Conservation (phyloP, 2,888 invertebrate genomes). For the Apotomis betuletana region DNA sequence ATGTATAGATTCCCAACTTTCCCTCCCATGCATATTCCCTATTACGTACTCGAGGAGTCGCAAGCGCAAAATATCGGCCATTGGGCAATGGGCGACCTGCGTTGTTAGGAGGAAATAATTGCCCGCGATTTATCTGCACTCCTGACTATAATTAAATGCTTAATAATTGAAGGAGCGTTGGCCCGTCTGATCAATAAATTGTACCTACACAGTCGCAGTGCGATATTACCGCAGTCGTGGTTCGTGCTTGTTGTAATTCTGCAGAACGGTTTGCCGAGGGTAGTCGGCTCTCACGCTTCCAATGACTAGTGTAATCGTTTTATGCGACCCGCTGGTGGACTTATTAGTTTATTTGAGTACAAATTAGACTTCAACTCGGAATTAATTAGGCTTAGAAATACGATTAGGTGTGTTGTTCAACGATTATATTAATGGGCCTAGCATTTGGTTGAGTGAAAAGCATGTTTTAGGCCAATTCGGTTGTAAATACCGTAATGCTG, state of each 20-base stretch:
- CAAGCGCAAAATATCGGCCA: conserved; percentile 68
- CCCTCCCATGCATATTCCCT: too few species aligned
- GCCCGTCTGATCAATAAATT: conserved; percentile 68
- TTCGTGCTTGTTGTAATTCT: conserved; percentile 75
- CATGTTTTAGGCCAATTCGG: background rate
- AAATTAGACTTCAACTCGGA: conserved; percentile 41
- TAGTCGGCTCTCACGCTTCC: conserved; percentile 77
- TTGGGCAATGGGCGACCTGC: conserved; percentile 74
- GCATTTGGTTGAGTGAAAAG: background rate
- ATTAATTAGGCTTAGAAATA: conserved; percentile 6
- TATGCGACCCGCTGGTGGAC: conserved; percentile 63
- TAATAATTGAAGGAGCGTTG: conserved; percentile 75
- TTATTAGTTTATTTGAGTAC: conserved; percentile 54
- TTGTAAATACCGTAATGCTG: too few species aligned
- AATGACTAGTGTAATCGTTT: conserved; percentile 69
- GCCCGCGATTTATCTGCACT: conserved; percentile 71
- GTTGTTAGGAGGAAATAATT: conserved; percentile 77
- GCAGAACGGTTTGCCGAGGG: conserved; percentile 65
- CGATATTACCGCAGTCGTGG: conserved; percentile 71
- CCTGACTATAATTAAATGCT: conserved; percentile 76
- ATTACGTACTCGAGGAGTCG: conserved; percentile 52
- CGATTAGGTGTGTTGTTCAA: background rate
- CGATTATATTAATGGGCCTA: background rate
- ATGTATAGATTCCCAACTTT: too few species aligned
- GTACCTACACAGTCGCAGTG: conserved; percentile 55